Conservation (phyloP, 2,113 vertebrate species). For the Xiphophorus couchianus region DNA sequence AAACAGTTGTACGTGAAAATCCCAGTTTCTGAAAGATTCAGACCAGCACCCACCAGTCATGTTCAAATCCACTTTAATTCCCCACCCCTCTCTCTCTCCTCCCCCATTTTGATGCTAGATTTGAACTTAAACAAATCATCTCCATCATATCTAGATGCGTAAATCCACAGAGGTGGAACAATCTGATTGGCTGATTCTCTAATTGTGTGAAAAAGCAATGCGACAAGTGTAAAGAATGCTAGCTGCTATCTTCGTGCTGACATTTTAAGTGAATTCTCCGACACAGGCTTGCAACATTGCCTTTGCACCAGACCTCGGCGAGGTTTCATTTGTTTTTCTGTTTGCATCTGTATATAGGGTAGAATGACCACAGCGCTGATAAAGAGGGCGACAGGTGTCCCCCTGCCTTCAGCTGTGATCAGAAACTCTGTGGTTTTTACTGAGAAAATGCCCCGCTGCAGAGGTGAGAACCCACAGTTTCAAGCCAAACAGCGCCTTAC, state of each 20-base stretch:
- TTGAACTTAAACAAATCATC: too few relatives aligned
- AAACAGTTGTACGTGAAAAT: too few relatives aligned
- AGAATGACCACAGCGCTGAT: slow-evolving; percentile 55
- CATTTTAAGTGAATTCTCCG: background rate
- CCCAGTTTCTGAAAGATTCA: too few relatives aligned
- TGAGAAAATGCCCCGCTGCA: slow-evolving; percentile 54
- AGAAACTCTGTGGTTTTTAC: slow-evolving; percentile 62
- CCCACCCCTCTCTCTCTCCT: rapidly evolving
- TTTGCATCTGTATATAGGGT: slow-evolving; percentile 58
- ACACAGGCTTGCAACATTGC: background rate
- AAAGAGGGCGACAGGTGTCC: slow-evolving; percentile 58
- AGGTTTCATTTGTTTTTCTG: slow-evolving; percentile 5
- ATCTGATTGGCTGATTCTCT: too few relatives aligned
- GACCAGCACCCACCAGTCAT: too few relatives aligned
- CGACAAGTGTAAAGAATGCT: background rate
- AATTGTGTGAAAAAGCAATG: background rate
- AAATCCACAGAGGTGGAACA: too few relatives aligned
- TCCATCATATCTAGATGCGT: background rate
- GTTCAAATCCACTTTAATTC: too few relatives aligned
- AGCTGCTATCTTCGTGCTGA: background rate
- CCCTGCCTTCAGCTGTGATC: slow-evolving; percentile 62
- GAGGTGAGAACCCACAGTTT: slow-evolving; percentile 6
- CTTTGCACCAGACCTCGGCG: background rate
- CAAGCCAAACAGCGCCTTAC: background rate
- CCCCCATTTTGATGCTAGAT: background rate